These are phyloP conservation scores for Stegophylla sp. DNA, from an alignment of 2,888 invertebrate species.

Conservation along the genomic window DNA sequence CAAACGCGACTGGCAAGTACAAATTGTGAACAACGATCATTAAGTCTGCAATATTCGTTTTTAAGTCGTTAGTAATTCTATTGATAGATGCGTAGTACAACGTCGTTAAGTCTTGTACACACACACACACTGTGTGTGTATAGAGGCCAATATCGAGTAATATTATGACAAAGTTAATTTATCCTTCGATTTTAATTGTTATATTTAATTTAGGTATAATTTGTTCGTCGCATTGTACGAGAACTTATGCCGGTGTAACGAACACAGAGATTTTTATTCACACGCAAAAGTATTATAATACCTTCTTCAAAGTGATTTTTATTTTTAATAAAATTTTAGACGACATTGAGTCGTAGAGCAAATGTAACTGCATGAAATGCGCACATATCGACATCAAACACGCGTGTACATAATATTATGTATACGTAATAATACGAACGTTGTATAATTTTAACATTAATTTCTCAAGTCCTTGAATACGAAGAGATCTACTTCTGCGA, in stretches of 20 bases:
- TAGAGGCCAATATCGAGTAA: not conserved
- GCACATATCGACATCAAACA: not conserved
- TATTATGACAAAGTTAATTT: not conserved
- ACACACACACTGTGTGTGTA: no score
- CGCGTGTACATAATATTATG: not conserved
- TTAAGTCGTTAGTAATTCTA: slow-evolving; percentile 17
- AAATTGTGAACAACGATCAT: not conserved
- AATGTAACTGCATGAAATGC: not conserved
- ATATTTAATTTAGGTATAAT: not conserved
- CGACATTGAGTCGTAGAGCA: slow-evolving; percentile 32
- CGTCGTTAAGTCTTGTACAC: not conserved
- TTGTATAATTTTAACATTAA: slow-evolving; percentile 36
- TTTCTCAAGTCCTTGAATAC: slow-evolving; percentile 39
- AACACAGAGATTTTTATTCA: not conserved
- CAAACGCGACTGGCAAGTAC: not conserved
- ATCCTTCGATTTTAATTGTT: slow-evolving; percentile 40
- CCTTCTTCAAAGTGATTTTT: not conserved
- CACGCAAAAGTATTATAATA: not conserved
- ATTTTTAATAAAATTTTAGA: not conserved
- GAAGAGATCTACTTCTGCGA: slow-evolving; percentile 11
- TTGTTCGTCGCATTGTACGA: not conserved
- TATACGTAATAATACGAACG: no score
- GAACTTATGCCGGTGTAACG: not conserved
- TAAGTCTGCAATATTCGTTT: slow-evolving; percentile 10
- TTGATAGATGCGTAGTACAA: not conserved